Percentiles rank a stretch among this genome's conserved stretches.
Evolutionary conservation across 2,888 invertebrate species (phyloP).

Genomic region (Dendrolimus houi): DNA sequence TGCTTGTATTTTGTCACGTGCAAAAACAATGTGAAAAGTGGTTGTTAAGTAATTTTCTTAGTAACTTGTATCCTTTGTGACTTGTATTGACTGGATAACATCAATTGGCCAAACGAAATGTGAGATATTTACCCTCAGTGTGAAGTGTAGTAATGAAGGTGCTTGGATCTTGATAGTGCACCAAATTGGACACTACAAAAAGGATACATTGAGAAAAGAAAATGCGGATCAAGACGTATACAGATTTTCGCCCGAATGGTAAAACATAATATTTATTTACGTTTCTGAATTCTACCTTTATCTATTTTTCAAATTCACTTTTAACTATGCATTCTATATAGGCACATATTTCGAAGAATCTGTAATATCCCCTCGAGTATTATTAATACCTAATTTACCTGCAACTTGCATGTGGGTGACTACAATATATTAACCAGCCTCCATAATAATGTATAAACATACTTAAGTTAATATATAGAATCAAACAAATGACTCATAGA

Average conservation of each 20-base stretch:
- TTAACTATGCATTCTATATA: too few relatives aligned
- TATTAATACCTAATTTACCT: background rate
- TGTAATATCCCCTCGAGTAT: too few relatives aligned
- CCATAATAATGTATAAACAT: background rate
- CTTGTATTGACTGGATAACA: slow-evolving; percentile 31
- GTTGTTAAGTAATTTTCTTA: slow-evolving; percentile 70
- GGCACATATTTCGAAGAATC: too few relatives aligned
- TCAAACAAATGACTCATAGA: background rate
- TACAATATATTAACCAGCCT: background rate
- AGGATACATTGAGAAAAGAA: slow-evolving; percentile 74
- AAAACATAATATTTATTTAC: slow-evolving; percentile 26
- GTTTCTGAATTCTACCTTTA: too few relatives aligned
- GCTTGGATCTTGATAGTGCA: slow-evolving; percentile 50
- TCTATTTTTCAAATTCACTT: too few relatives aligned
- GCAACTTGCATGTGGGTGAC: background rate
- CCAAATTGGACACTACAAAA: slow-evolving; percentile 59
- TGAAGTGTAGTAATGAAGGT: slow-evolving; percentile 68
- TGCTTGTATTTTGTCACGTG: slow-evolving; percentile 74
- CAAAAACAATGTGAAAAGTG: slow-evolving; percentile 77
- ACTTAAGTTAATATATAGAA: background rate
- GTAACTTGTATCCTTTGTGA: slow-evolving; percentile 74
- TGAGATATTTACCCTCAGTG: slow-evolving; percentile 50
- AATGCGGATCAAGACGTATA: slow-evolving; percentile 70
- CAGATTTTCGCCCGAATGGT: slow-evolving; percentile 73
- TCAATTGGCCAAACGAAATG: slow-evolving; percentile 59